Percentiles rank a stretch among this genome's conserved stretches.
phyloP scores from a whole-genome alignment of 2,888 invertebrate genomes.

The Nesidiocoris tenuis region DNA sequence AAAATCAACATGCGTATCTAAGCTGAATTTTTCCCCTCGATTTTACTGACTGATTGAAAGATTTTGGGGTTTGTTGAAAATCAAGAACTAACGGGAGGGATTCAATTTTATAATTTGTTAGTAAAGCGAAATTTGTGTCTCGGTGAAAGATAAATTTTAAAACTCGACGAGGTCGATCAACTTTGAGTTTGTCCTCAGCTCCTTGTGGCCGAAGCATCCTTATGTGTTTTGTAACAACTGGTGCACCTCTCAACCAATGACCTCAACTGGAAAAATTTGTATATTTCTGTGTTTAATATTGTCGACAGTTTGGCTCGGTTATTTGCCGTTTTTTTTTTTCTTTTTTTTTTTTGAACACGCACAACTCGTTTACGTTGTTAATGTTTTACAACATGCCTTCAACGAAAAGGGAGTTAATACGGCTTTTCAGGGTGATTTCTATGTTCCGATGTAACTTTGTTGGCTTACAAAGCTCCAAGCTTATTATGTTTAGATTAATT shows the following conservation, averaged over 20 bases:
- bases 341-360: neutral
- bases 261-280: slow-evolving; percentile 18
- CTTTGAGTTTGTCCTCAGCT: slow-evolving; percentile 39
- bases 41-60: too few species aligned
- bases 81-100: too few species aligned
- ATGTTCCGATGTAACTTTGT: neutral
- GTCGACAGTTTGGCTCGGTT: neutral
- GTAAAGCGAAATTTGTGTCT: too few species aligned
- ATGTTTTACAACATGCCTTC: neutral
- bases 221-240: slow-evolving; percentile 31
- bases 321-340: neutral
- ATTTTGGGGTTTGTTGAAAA: too few species aligned
- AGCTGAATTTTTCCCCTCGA: too few species aligned
- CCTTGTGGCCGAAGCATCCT: slow-evolving; percentile 27
- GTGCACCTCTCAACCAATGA: slow-evolving; percentile 14
- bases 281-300: neutral
- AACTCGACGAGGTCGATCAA: too few species aligned
- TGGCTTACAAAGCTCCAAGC: neutral
- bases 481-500: neutral
- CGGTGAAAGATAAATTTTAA: too few species aligned
- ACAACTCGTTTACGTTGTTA: neutral
- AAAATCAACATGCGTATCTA: too few species aligned
- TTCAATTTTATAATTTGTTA: too few species aligned
- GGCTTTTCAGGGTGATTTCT: slow-evolving; percentile 5
- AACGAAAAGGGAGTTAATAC: neutral